phyloP scores from a whole-genome alignment of 2,888 invertebrate species.

The Romanomermis culicivorax region DNA sequence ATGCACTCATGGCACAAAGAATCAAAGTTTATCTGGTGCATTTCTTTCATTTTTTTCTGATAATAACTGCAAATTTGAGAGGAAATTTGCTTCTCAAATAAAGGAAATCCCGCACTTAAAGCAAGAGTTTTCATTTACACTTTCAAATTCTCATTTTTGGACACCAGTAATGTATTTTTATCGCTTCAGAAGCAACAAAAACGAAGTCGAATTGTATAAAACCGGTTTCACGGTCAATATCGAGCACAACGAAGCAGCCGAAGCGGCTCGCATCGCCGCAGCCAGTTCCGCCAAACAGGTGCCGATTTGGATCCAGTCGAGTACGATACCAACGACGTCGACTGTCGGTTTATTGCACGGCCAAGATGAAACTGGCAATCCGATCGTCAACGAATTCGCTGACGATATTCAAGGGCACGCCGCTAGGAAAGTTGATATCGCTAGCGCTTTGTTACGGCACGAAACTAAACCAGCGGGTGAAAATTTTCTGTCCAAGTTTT shows the following conservation, averaged over 20 bases:
- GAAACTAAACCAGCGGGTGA: not conserved
- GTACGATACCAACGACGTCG: constrained; percentile 2
- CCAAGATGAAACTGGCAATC: not conserved
- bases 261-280: no score
- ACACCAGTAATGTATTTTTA: no score
- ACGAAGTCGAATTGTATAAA: constrained; percentile 8
- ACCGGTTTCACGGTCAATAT: constrained; percentile 7
- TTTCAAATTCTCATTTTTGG: no score
- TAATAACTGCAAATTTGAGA: no score
- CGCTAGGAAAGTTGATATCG: constrained; percentile 1
- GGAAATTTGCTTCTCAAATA: no score
- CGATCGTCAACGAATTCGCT: not conserved
- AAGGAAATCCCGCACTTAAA: no score
- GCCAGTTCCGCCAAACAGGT: not conserved
- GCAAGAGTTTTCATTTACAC: no score
- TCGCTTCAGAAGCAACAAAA: not conserved
- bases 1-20: no score
- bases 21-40: no score
- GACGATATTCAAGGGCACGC: not conserved
- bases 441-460: not conserved
- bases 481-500: no score
- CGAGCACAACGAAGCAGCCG: constrained; percentile 1
- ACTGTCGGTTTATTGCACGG: no score
- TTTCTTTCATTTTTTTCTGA: no score
- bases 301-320: constrained; percentile 8